A percentile compares a stretch with the other conserved stretches of the same genome.
These are phyloP conservation scores for Chelonoidis abingdonii DNA, from an alignment of 2,113 vertebrate genomes.

Conservation along the genomic window DNA sequence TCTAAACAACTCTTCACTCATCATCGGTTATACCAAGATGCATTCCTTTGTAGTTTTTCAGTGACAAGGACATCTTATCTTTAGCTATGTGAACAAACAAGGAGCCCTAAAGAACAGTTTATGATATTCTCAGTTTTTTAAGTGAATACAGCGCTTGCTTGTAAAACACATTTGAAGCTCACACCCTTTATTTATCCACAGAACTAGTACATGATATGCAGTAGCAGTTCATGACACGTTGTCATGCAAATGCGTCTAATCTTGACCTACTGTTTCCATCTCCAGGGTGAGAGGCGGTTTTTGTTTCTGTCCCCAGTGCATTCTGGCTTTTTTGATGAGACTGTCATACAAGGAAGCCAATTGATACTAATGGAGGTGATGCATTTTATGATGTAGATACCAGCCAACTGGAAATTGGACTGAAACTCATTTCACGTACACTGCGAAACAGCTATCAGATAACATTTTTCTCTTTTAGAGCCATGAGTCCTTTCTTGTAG, in stretches of 20 bases:
- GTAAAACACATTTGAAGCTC: neutral
- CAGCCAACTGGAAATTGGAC: neutral
- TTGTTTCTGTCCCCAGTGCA: neutral
- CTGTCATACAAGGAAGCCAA: neutral
- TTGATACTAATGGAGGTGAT: neutral
- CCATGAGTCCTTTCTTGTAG: too few relatives aligned
- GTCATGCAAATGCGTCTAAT: neutral
- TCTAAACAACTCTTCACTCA: slow-evolving; percentile 7
- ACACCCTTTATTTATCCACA: neutral
- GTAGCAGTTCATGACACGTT: neutral
- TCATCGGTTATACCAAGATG: slow-evolving; percentile 8
- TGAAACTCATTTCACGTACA: neutral
- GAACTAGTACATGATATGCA: neutral
- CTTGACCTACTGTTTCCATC: neutral
- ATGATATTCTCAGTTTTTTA: neutral
- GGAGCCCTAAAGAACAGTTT: neutral
- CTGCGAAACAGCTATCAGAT: neutral
- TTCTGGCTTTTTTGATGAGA: neutral
- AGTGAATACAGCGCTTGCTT: neutral
- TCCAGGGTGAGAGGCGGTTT: neutral
- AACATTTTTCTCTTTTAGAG: neutral
- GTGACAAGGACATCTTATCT: slow-evolving; percentile 26
- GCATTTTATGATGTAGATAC: neutral
- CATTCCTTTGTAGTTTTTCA: neutral
- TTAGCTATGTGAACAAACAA: slow-evolving; percentile 22